Evolutionary conservation across 2,113 vertebrate species (phyloP).

Genomic region (Telmatochromis bifrenatus): DNA sequence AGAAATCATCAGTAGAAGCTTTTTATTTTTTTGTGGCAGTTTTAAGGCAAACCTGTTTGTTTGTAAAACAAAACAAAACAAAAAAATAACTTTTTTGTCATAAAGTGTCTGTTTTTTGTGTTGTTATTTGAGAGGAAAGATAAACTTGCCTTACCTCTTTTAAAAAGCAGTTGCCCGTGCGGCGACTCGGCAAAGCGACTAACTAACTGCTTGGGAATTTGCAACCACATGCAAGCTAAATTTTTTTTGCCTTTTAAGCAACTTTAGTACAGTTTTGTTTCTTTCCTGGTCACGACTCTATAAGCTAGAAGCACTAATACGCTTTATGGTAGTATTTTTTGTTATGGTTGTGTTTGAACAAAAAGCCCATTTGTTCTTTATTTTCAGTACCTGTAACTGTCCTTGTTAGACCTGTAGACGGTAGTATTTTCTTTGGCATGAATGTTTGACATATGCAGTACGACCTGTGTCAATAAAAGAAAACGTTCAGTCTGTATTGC

Average conservation of each 20-base stretch:
- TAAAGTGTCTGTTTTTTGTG: conserved; percentile 39
- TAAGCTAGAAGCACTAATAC: conserved; percentile 72
- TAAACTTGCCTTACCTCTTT: conserved; percentile 38
- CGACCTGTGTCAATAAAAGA: conserved; percentile 58
- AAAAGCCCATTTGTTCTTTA: conserved; percentile 62
- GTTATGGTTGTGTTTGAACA: conserved; percentile 46
- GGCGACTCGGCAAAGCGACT: background rate
- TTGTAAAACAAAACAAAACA: conserved; percentile 3
- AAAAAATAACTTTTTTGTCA: conserved; percentile 1
- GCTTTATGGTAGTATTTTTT: conserved; percentile 64
- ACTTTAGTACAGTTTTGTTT: conserved; percentile 43
- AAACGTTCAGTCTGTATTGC: conserved; percentile 68
- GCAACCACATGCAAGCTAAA: background rate
- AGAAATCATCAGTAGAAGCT: conserved; percentile 12
- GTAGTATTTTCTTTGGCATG: conserved; percentile 64
- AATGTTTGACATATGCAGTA: conserved; percentile 71
- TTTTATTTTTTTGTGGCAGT: background rate
- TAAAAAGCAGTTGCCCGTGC: conserved; percentile 15
- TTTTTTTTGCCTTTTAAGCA: conserved; percentile 3
- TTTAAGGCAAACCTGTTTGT: background rate
- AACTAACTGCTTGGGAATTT: conserved; percentile 11
- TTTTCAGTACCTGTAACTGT: conserved; percentile 60
- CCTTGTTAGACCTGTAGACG: conserved; percentile 46
- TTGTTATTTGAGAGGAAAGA: conserved; percentile 36
- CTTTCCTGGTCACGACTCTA: conserved; percentile 52